phyloP scores from a whole-genome alignment of 2,888 invertebrate genomes.

The Acleris literana region DNA sequence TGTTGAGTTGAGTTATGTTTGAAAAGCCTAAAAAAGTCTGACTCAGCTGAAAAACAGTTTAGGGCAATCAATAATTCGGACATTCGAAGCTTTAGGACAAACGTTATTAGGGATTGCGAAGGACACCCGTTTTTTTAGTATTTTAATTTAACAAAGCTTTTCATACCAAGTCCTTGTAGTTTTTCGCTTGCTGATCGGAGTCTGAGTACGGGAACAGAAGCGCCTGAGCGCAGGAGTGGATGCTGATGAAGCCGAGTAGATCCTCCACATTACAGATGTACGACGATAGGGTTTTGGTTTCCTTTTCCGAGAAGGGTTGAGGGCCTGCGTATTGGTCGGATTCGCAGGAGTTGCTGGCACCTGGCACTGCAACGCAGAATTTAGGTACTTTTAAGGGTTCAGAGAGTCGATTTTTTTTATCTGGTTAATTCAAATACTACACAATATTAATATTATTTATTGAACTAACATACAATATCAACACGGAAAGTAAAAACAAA shows the following conservation, averaged over 20 bases:
- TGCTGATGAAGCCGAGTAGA: constrained; percentile 86
- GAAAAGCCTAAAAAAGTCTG: no score
- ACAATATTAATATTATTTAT: background rate
- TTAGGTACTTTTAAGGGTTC: no score
- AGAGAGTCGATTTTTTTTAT: no score
- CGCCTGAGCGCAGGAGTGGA: constrained; percentile 90
- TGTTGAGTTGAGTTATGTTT: no score
- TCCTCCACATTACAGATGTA: constrained; percentile 81
- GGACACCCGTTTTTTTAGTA: no score
- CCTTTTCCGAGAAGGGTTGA: constrained; percentile 87
- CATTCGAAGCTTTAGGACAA: no score
- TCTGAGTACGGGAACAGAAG: constrained; percentile 88
- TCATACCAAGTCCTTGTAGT: constrained; percentile 77
- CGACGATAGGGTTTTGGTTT: constrained; percentile 82
- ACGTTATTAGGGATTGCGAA: no score
- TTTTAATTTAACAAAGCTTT: background rate
- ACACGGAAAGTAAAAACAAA: no score
- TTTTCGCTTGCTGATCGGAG: constrained; percentile 73
- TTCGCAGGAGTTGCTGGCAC: constrained; percentile 84
- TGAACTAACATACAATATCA: no score
- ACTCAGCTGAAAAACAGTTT: no score
- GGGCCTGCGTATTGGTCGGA: constrained; percentile 87
- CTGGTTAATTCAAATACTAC: no score
- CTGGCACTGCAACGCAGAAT: constrained; percentile 63
- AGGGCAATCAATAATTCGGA: no score